A percentile compares a stretch with the other conserved stretches of the same genome.
Evolutionary conservation across 2,888 invertebrate species (phyloP).

Genomic region (Dugesia japonica): DNA sequence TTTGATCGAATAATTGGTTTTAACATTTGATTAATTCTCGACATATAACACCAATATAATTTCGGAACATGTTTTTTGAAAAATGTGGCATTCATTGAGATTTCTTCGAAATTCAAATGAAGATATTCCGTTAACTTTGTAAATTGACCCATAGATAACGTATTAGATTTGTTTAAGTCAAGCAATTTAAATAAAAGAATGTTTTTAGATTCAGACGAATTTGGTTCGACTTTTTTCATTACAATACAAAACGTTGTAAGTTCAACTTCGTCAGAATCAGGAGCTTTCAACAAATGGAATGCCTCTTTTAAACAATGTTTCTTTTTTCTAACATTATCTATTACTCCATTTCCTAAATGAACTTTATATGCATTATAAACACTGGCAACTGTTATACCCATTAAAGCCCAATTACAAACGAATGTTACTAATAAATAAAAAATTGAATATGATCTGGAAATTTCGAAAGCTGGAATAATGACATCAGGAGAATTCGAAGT

Average conservation of each 20-base stretch:
- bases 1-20: conserved; percentile 3
- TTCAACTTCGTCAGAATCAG: not conserved
- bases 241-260: not conserved
- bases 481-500: conserved; percentile 51
- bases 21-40: not conserved
- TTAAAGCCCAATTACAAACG: conserved; percentile 49
- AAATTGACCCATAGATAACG: not conserved
- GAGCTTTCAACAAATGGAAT: not conserved
- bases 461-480: conserved; percentile 50
- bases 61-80: not conserved
- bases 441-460: conserved; percentile 45
- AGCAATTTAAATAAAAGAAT: not conserved
- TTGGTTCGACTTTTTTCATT: not conserved
- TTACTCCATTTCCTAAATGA: conserved; percentile 52
- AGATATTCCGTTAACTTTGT: not conserved
- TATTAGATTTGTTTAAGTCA: not conserved
- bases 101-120: conserved; percentile 1
- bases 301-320: not conserved
- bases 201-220: not conserved
- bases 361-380: conserved; percentile 87
- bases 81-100: not conserved
- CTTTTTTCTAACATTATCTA: not conserved
- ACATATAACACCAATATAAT: conserved; percentile 6
- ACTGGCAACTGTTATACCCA: conserved; percentile 83
- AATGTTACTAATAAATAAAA: conserved; percentile 49